Base-by-base conservation (phyloP, 2,113 vertebrate species). In the Trichechus manatus region DNA sequence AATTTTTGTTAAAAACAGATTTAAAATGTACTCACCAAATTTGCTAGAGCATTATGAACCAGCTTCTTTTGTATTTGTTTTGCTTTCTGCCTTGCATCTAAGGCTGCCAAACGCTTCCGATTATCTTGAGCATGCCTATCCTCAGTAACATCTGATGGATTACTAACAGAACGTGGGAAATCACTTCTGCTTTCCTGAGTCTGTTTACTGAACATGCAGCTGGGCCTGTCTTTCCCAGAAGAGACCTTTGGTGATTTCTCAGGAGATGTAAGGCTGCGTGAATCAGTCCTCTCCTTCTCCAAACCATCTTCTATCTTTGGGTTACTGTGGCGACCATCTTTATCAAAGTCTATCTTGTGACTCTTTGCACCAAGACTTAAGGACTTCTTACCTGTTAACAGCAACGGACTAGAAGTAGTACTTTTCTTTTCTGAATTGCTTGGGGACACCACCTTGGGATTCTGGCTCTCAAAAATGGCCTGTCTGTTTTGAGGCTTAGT, bases 11-110 rank as follows among this genome's bases (percentile, higher is more conserved):
- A 95, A 92, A 85, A 20, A 33, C 44, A 89, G 9, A 70, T 42
- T 91, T 44, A 80, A 92, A 74, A 42, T 27, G 31, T 9, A 97
- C 98, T 98, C 98, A 99, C 99, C 99, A 99, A 79, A 87, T 98
- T 99, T 84, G 99, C 98, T 53, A 99, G 98, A 56, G 99, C 99
- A 79, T 99, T 98, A 87, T 99, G 99, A 95, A 99, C 99, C 50
- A 99, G 98, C 96, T 98, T 98, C 97, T 99, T 99, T 96, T 99
- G 99, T 0, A 98, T 87, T 83, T 99, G 98, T 0, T 98, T 98
- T 63, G 99, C 99, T 95, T 98, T 99, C 77, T 98, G 98, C 79
- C 99, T 99, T 94, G 99, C 98, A 80, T 99, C 98, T 85, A 99
- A 93, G 47, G 99, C 99, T n/a, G 99, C 99, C 88, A 99, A 98